Conservation (phyloP, 2,797 vertebrate genomes). For the Manis javanica region DNA sequence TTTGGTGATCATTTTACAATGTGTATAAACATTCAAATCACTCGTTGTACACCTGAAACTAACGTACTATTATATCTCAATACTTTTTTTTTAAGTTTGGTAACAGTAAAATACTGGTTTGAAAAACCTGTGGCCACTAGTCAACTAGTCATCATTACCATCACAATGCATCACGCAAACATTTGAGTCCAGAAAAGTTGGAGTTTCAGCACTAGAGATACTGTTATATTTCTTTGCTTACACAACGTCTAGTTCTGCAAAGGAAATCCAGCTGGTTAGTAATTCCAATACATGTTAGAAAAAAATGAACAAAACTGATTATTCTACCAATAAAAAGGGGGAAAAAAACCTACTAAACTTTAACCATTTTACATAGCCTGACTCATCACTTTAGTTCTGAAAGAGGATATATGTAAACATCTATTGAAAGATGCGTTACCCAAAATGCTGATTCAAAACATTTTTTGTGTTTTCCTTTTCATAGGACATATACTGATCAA, state of each 20-base stretch:
- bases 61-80: no score
- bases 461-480: background rate
- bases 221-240: background rate
- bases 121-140: background rate
- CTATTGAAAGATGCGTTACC: background rate
- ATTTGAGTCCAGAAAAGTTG: background rate
- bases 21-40: no score
- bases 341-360: background rate
- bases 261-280: background rate
- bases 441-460: constrained; percentile 17
- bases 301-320: background rate
- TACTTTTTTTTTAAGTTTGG: background rate
- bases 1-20: no score
- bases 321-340: background rate
- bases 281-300: background rate
- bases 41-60: no score
- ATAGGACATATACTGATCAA: background rate
- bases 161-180: background rate
- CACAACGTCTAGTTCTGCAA: background rate
- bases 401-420: background rate
- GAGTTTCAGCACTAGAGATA: background rate
- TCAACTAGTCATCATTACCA: background rate
- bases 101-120: background rate
- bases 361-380: background rate
- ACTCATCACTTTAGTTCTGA: background rate